phyloP scores from a whole-genome alignment of 2,797 vertebrate species.

The Tokudaia tokunoshimensis region DNA sequence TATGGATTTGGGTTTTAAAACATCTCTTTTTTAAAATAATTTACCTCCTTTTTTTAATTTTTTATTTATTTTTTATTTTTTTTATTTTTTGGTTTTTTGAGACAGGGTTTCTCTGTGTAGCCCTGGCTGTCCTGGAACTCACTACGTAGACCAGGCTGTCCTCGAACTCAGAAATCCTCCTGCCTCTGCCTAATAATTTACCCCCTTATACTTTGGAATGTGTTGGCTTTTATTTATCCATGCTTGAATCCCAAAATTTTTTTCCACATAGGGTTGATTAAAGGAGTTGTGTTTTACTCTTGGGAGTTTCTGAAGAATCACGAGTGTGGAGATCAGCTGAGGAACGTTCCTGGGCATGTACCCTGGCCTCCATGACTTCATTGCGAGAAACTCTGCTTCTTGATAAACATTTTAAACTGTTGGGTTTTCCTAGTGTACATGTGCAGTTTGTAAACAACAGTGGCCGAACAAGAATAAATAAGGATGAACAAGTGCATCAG shows the following conservation, averaged over 20 bases:
- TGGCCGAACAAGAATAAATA: slow-evolving; percentile 69
- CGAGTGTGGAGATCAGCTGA: neutral
- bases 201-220: neutral
- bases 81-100: too few species aligned
- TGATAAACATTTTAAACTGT: slow-evolving; percentile 10
- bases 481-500: slow-evolving; percentile 69
- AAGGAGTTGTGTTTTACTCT: neutral
- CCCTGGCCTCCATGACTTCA: neutral
- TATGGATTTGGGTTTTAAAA: neutral
- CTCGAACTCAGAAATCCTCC: too few species aligned
- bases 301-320: slow-evolving; percentile 29
- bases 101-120: too few species aligned
- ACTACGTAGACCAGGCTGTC: too few species aligned
- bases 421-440: neutral
- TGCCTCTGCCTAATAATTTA: too few species aligned
- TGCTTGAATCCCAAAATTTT: slow-evolving; percentile 22
- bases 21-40: neutral
- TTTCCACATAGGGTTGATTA: neutral
- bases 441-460: slow-evolving; percentile 66
- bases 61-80: too few species aligned
- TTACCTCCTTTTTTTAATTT: neutral
- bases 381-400: neutral
- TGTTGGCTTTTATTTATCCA: slow-evolving; percentile 7
- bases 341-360: neutral
- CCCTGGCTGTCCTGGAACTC: too few species aligned